Evolutionary conservation across 2,888 invertebrate genomes (phyloP).

Genomic region (Plemyria rubiginata): DNA sequence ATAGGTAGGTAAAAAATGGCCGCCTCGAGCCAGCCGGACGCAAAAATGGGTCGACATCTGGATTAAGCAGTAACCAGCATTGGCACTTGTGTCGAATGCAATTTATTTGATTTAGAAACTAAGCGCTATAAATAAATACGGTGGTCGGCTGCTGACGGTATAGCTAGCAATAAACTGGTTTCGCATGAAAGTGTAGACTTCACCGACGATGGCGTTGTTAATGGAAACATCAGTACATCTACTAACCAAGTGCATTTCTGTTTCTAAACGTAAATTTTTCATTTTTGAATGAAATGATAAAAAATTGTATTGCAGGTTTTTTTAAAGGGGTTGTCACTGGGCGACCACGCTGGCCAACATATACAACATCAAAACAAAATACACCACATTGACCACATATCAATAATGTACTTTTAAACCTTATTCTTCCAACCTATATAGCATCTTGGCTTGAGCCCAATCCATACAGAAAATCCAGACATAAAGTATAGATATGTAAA

Average conservation of each 20-base stretch:
- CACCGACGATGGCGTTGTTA: conserved; percentile 25
- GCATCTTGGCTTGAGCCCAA: no score
- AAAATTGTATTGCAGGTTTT: no score
- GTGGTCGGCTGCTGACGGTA: conserved; percentile 33
- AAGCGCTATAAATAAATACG: conserved; percentile 46
- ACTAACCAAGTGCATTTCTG: background rate
- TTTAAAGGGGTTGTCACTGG: no score
- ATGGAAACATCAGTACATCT: conserved; percentile 14
- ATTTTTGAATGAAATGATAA: no score
- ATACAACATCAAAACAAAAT: no score
- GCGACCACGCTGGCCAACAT: no score
- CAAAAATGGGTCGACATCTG: conserved; percentile 29
- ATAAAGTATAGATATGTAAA: no score
- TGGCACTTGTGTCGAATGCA: conserved; percentile 42
- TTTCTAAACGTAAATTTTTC: no score
- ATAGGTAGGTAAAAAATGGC: background rate
- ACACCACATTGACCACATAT: no score
- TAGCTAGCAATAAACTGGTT: conserved; percentile 57
- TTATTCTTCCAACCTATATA: no score
- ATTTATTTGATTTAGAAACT: conserved; percentile 58
- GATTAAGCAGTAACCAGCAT: conserved; percentile 27
- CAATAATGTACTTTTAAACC: no score
- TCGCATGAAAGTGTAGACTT: conserved; percentile 59
- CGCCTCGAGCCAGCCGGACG: conserved; percentile 3
- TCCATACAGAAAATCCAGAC: no score